These are phyloP conservation scores for Serilophus lunatus DNA, from an alignment of 2,113 vertebrate genomes.

Conservation along the genomic window DNA sequence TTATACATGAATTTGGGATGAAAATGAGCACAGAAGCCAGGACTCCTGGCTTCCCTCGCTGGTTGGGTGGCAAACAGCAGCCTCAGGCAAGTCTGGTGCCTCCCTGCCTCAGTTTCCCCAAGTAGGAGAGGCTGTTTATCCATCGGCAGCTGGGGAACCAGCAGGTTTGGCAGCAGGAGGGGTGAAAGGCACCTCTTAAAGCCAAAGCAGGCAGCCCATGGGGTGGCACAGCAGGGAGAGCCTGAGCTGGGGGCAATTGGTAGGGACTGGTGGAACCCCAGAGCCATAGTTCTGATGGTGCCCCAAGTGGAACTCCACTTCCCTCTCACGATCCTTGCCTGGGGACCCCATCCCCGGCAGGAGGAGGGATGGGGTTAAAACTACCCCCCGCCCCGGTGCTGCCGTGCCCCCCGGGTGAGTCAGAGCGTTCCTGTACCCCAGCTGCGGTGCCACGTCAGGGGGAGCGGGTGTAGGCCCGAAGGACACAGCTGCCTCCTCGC, in stretches of 20 bases:
- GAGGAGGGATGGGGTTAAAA: not conserved
- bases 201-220: fast-evolving
- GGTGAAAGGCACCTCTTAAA: not conserved
- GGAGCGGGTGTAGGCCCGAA: conserved; percentile 22
- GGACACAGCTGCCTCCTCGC: conserved; percentile 32
- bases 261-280: not conserved
- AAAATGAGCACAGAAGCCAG: not conserved
- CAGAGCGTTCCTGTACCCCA: conserved; percentile 13
- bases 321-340: not conserved
- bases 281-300: not conserved
- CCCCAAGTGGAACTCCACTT: not conserved
- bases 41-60: not conserved
- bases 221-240: fast-evolving
- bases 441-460: conserved; percentile 4
- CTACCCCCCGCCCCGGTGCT: not conserved
- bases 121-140: not conserved
- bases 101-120: conserved; percentile 51
- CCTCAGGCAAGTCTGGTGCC: not conserved
- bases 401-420: conserved; percentile 20
- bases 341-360: not conserved
- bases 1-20: not conserved
- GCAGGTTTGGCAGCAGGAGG: not conserved
- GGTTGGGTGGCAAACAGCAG: not conserved
- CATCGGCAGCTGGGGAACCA: fast-evolving
- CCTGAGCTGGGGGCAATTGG: fast-evolving